A percentile compares a stretch with the other conserved stretches of the same genome.
phyloP scores from a whole-genome alignment of 1,140 invertebrate species.

The Drosophila pseudoobscura region DNA sequence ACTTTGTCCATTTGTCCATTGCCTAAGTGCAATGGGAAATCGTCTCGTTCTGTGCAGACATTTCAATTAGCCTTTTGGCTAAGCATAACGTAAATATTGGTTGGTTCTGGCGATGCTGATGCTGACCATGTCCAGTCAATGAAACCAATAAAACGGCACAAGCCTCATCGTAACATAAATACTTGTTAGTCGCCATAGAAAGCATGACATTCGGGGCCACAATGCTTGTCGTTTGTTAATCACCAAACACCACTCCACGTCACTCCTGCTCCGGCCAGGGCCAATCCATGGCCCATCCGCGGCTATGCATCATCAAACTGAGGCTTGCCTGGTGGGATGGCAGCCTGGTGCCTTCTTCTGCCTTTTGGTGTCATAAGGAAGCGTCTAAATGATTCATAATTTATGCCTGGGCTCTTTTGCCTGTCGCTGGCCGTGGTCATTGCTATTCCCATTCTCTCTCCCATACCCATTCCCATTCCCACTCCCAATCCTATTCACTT shows the following conservation, averaged over 20 bases:
- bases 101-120: conserved; percentile 28
- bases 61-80: conserved; percentile 63
- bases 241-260: conserved; percentile 24
- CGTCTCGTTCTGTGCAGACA: conserved; percentile 29
- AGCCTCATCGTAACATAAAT: conserved; percentile 59
- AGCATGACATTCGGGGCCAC: neutral
- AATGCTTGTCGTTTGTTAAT: conserved; percentile 20
- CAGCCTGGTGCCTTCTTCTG: conserved; percentile 28
- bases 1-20: neutral
- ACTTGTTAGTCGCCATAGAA: conserved; percentile 63
- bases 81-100: conserved; percentile 49
- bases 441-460: conserved; percentile 19
- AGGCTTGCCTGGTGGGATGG: conserved; percentile 9
- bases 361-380: conserved; percentile 80
- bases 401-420: conserved; percentile 63
- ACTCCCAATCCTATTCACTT: conserved; percentile 55
- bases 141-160: conserved; percentile 49
- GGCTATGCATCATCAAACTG: conserved; percentile 34
- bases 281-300: neutral
- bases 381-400: conserved; percentile 83
- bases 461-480: conserved; percentile 30
- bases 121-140: conserved; percentile 49
- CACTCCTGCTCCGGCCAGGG: neutral
- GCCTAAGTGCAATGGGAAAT: conserved; percentile 26
- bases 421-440: neutral